Conservation (phyloP, 2,797 vertebrate genomes). For the Danio jaintianensis region DNA sequence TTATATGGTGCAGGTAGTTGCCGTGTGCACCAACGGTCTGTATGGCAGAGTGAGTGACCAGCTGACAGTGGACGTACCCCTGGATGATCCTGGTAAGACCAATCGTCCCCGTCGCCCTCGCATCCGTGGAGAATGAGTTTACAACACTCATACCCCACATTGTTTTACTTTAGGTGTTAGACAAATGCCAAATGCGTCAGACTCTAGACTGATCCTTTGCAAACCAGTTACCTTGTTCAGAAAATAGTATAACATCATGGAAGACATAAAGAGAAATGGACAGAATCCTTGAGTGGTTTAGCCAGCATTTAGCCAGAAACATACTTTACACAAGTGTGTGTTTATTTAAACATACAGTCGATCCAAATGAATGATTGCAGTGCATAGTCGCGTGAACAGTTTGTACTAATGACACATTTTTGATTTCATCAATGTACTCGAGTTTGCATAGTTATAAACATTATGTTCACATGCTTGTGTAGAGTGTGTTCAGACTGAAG, state of each 20-base stretch:
- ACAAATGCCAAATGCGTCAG: constrained; percentile 24
- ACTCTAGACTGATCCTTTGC: constrained; percentile 65
- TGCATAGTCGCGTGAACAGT: not conserved
- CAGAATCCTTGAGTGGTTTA: not conserved
- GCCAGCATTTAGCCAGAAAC: constrained; percentile 1
- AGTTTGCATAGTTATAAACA: not conserved
- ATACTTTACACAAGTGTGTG: not conserved
- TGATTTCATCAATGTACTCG: not conserved
- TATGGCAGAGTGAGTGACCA: constrained; percentile 89
- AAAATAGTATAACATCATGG: not conserved
- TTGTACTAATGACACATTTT: not conserved
- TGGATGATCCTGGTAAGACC: constrained; percentile 88
- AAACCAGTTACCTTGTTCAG: constrained; percentile 69
- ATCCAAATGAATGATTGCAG: not conserved
- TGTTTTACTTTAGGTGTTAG: constrained; percentile 1
- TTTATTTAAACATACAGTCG: not conserved
- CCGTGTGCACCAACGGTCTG: constrained; percentile 91
- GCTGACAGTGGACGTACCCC: constrained; percentile 87
- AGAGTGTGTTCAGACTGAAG: not conserved
- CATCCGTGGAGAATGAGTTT: constrained; percentile 55
- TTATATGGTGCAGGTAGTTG: constrained; percentile 92
- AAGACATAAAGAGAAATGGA: not conserved
- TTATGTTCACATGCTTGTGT: not conserved
- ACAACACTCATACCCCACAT: not conserved
- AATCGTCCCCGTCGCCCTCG: constrained; percentile 45